Evolutionary conservation across 1,140 invertebrate species (phyloP).

Genomic region (Harpegnathos saltator): DNA sequence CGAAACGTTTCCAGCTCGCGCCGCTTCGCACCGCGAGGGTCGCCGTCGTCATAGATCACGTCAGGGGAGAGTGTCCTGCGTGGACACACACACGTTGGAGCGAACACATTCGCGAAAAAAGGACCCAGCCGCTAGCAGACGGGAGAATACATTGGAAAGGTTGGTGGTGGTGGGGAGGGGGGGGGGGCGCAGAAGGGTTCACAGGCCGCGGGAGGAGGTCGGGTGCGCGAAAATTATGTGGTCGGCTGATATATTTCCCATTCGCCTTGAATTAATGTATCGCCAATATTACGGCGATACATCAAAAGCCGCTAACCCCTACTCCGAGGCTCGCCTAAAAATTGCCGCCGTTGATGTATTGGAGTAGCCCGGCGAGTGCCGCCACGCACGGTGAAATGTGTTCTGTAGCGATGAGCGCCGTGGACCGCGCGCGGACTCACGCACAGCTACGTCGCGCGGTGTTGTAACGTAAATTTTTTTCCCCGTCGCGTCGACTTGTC

Average conservation of each 20-base stretch:
- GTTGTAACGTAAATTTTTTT: constrained; percentile 26
- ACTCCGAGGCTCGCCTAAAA: constrained; percentile 73
- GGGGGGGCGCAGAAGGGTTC: background rate
- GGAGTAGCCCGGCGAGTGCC: constrained; percentile 63
- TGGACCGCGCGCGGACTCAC: constrained; percentile 30
- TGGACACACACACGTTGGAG: constrained; percentile 61
- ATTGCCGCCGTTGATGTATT: constrained; percentile 81
- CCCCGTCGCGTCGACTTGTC: background rate
- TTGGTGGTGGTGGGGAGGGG: no score
- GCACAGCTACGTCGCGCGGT: no score
- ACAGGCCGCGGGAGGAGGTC: background rate
- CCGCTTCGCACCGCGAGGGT: constrained; percentile 26
- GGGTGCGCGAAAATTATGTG: constrained; percentile 75
- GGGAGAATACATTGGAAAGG: constrained; percentile 63
- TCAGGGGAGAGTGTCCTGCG: constrained; percentile 10
- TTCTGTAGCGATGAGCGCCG: constrained; percentile 55
- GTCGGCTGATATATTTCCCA: constrained; percentile 79
- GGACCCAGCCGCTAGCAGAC: constrained; percentile 19
- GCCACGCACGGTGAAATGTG: constrained; percentile 65
- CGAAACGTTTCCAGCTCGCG: constrained; percentile 39
- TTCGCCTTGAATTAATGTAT: constrained; percentile 83
- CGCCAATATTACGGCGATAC: constrained; percentile 82
- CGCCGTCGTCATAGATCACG: constrained; percentile 64
- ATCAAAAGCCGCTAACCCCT: constrained; percentile 75
- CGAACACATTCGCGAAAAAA: constrained; percentile 12